Base-by-base conservation (phyloP, 2,113 vertebrate species). In the Panurus biarmicus region DNA sequence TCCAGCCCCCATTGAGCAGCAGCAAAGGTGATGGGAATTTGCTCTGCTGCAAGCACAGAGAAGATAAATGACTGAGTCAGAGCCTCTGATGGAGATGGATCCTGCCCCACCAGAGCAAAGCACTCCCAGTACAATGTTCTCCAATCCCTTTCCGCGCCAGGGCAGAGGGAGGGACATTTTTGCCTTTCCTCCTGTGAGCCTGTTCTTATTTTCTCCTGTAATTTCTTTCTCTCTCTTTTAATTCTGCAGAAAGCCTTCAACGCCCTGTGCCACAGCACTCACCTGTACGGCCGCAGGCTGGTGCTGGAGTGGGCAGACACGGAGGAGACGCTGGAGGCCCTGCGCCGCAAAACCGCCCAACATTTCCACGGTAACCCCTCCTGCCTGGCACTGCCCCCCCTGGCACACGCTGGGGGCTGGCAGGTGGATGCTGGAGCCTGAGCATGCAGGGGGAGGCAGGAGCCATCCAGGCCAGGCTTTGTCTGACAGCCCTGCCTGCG, bases 261-360 rank as follows among this genome's bases (percentile, higher is more conserved):
- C 0, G 99, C 99, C 3, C 97, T 99, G 83, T 99, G 99, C 95
- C 99, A 99, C 97, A 99, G 99, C 97, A 99, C 99, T 4, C 99
- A 99, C 97, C 78, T 99, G 94, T 99, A 99, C 0, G 99, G 99
- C 64, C 98, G 99, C 57, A 98, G 99, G 85, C 98, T 99, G 85
- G 99, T 99, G 66, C 94, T 99, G 92, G 99, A 99, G 94, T 99
- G 99, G 99, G 99, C 99, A 0, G 98, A 99, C 65, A 87, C 98
- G 0, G 98, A 99, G 91, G 98, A 99, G 71, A 99, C 98, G 0
- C 96, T 99, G 44, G 99, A 99, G 83, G 95, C 98, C 38, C 95
- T 99, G 92, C 98, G 99, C 70, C 96, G 98, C 73, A 99, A 98
- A 96, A 99, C 99, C 0, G 99, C 99, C 0, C 97, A 98, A 66